Evolutionary conservation across 2,797 vertebrate species (phyloP), one percentile per base, ranked within the genome.

Genomic region (Platalea minor): DNA sequence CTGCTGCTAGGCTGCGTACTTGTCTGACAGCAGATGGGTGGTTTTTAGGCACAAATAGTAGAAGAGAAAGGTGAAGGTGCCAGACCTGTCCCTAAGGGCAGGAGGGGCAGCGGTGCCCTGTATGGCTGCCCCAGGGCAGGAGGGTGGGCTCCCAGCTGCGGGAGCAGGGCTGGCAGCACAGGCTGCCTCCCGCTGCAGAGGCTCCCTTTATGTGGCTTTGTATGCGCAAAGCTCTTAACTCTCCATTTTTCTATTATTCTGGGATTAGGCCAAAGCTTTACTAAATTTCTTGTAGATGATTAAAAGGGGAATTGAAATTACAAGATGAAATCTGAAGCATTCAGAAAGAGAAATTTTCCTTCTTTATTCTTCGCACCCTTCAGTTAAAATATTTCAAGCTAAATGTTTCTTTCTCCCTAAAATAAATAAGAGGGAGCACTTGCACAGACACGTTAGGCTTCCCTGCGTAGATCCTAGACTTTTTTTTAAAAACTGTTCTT

Each of bases 21-120:
- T 4, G 0, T 21, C 73, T n/a, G 31, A 7, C 13, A 8, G 12
- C 0, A 0, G 26, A 7, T 23, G 10, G 26, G 23, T 13, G 3
- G 0, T 14, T 26, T 41, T 31, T 28, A 25, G 51, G 35, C 59
- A 80, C 46, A 19, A 39, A 23, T 2, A 68, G 8, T 2, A 19
- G 18, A 25, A 59, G 24, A 45, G 8, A 33, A n/a, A 48, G 61
- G 24, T 45, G 57, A 50, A 59, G 69, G 28, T 88, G 68, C 39
- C 50, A 70, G 51, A 23, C 13, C 18, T 9, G 26, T 35, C 41
- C 31, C 19, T 6, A 8, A 37, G 15, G 45, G 37, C 0, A 0
- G 68, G 48, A 63, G 73, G 28, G 16, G 29, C 39, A 67, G 82
- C 0, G 0, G 29, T 46, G 61, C 50, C 46, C n/a, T 19, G 15